Evolutionary conservation across 2,113 vertebrate genomes (phyloP).

Genomic region (Meriones unguiculatus): DNA sequence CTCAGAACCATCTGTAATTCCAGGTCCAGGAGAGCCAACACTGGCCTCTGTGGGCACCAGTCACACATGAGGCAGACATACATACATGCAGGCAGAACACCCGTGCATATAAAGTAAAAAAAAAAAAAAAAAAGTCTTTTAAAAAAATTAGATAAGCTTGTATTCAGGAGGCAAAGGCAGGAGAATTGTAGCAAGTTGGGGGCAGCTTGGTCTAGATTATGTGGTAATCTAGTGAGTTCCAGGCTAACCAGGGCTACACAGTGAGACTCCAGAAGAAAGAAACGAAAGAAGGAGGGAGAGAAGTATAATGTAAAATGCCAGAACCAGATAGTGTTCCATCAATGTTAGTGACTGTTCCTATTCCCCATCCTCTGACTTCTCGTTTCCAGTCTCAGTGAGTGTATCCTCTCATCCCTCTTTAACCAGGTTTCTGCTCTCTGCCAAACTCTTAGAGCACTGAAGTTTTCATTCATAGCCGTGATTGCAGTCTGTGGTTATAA

Average conservation of each 20-base stretch:
- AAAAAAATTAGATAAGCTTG: neutral
- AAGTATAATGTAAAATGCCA: neutral
- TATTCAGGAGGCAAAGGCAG: neutral
- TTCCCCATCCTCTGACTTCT: neutral
- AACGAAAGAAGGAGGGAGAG: neutral
- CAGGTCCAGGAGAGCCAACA: neutral
- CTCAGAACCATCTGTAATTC: neutral
- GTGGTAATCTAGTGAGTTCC: neutral
- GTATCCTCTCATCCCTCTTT: neutral
- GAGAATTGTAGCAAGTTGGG: neutral
- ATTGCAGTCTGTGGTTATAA: neutral
- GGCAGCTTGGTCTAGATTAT: neutral
- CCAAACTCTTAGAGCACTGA: neutral
- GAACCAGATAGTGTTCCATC: neutral
- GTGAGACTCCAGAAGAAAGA: neutral
- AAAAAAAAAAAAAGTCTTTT: neutral
- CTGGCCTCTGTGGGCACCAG: neutral
- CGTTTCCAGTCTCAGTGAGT: constrained; percentile 4
- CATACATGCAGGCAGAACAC: neutral
- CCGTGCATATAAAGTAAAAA: neutral
- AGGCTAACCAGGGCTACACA: neutral
- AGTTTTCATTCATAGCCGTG: constrained; percentile 14
- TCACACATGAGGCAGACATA: neutral
- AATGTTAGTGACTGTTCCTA: neutral
- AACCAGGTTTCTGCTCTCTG: neutral